These are phyloP conservation scores for Oriolus oriolus DNA, from an alignment of 2,113 vertebrate genomes.

Conservation along the genomic window DNA sequence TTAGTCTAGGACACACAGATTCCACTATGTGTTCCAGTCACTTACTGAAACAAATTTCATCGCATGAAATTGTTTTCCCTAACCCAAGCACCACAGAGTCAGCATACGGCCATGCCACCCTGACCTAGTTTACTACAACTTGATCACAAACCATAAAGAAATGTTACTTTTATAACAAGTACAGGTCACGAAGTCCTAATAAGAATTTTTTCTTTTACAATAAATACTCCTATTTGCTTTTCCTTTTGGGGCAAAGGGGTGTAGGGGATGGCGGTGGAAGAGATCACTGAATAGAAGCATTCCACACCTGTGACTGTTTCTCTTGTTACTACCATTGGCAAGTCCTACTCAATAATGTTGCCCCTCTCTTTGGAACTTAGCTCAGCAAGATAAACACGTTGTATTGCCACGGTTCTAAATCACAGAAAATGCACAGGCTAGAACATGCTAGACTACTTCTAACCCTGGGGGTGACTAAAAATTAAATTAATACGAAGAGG, in stretches of 20 bases:
- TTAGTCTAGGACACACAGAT: not conserved
- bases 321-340: not conserved
- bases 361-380: not conserved
- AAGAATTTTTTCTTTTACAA: not conserved
- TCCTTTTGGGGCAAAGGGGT: not conserved
- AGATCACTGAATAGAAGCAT: not conserved
- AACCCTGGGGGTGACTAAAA: not conserved
- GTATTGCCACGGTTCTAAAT: not conserved
- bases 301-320: not conserved
- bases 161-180: rapidly evolving
- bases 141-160: not conserved
- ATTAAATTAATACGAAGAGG: not conserved
- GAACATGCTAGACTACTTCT: not conserved
- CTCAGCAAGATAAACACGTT: not conserved
- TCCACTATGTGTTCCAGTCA: not conserved
- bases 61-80: not conserved
- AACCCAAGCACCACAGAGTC: not conserved
- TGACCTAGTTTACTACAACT: not conserved
- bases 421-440: not conserved
- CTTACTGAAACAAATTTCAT: not conserved
- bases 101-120: not conserved
- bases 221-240: not conserved
- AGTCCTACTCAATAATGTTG: not conserved
- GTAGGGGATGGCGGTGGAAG: rapidly evolving
- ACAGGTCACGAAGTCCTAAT: rapidly evolving